Percentiles rank a stretch among this genome's conserved stretches.
phyloP scores from a whole-genome alignment of 2,797 vertebrate species.

The Mormyrus hasselquistii region DNA sequence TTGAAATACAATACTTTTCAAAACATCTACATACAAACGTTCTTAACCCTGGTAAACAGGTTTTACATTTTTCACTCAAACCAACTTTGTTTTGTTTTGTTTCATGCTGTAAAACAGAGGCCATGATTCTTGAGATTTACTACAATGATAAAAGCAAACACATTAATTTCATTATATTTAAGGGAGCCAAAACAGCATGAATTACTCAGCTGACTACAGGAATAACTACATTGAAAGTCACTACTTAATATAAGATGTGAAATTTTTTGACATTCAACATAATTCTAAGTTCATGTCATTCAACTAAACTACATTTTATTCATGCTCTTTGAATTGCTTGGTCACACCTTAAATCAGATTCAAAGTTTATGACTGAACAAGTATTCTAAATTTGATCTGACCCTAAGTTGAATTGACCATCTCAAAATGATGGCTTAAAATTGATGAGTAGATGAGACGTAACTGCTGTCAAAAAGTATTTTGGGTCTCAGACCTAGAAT shows the following conservation, averaged over 20 bases:
- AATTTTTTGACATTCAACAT: neutral
- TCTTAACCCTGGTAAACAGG: neutral
- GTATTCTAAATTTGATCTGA: neutral
- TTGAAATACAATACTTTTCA: neutral
- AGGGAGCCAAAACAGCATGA: neutral
- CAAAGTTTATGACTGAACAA: neutral
- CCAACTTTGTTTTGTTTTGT: neutral
- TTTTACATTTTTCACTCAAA: neutral
- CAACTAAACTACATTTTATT: neutral
- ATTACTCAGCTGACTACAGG: neutral
- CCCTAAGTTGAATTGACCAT: neutral
- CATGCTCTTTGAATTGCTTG: neutral
- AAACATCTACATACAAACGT: neutral
- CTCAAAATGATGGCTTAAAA: neutral
- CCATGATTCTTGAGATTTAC: neutral
- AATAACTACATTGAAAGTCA: neutral
- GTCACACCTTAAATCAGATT: neutral
- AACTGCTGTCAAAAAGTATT: neutral
- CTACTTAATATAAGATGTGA: neutral
- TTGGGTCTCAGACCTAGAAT: neutral
- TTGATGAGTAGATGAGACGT: neutral
- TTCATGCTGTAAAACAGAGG: neutral
- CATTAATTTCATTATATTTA: neutral
- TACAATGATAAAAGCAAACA: neutral
- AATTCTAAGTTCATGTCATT: neutral